These are phyloP conservation scores for Amphipyra berbera DNA, from an alignment of 2,888 invertebrate species.

Conservation along the genomic window DNA sequence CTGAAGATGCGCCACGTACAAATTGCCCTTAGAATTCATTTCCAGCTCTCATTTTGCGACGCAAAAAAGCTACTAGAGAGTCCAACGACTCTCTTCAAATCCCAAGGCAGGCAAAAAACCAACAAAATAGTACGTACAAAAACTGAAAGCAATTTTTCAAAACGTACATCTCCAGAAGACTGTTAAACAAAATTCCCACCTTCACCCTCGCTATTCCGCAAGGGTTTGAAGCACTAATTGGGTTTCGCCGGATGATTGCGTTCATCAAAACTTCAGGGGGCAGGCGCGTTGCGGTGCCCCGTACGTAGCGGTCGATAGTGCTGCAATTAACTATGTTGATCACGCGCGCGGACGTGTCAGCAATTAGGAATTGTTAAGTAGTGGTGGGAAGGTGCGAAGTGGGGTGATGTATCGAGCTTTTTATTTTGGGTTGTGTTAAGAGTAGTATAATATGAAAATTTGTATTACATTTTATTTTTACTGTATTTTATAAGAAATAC, in stretches of 20 bases:
- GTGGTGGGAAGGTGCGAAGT: constrained; percentile 36
- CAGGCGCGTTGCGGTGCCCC: constrained; percentile 35
- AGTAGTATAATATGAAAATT: background rate
- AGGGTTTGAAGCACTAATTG: constrained; percentile 53
- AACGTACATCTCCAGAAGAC: constrained; percentile 4
- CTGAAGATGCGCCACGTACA: no score
- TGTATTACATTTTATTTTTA: no score
- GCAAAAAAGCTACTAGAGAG: no score
- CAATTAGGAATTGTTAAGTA: constrained; percentile 58
- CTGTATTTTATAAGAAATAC: no score
- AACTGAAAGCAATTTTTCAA: constrained; percentile 17
- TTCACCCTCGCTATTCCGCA: constrained; percentile 19
- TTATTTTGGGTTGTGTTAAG: constrained; percentile 1
- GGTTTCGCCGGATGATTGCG: constrained; percentile 56
- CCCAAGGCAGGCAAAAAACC: no score
- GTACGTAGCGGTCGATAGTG: constrained; percentile 47
- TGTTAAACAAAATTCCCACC: constrained; percentile 20
- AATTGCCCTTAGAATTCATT: no score
- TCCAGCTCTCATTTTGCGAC: no score
- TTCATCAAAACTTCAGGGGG: constrained; percentile 57
- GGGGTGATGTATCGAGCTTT: constrained; percentile 14
- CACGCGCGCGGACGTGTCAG: constrained; percentile 45
- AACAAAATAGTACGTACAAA: background rate
- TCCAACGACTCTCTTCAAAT: no score
- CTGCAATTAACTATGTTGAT: constrained; percentile 56